Conservation (phyloP, 2,888 invertebrate species). For the Acleris literana region DNA sequence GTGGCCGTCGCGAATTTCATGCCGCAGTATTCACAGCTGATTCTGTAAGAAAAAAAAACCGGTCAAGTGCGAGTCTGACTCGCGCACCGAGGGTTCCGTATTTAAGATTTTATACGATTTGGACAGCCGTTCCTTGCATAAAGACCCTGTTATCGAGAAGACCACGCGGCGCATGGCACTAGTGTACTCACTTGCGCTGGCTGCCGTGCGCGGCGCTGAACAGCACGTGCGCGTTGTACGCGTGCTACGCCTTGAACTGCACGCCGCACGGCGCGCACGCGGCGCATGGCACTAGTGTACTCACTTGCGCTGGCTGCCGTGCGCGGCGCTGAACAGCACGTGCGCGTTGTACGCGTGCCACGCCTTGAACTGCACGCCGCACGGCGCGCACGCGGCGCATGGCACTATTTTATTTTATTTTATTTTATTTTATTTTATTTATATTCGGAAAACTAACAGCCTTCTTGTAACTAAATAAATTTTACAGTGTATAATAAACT, state of each 20-base stretch:
- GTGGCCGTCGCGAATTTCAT: slow-evolving; percentile 35
- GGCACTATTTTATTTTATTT: no score
- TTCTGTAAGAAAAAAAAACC: slow-evolving; percentile 1
- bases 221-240: slow-evolving; percentile 29
- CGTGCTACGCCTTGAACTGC: slow-evolving; percentile 1
- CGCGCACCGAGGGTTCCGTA: no score
- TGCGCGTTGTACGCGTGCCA: slow-evolving; percentile 34
- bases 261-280: background rate
- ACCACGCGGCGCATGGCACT: background rate
- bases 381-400: slow-evolving; percentile 25
- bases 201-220: slow-evolving; percentile 18
- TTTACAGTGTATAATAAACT: no score
- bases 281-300: background rate
- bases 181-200: slow-evolving; percentile 14
- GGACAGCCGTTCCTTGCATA: no score
- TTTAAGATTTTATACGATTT: no score
- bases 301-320: slow-evolving; percentile 12
- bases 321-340: slow-evolving; percentile 23
- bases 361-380: slow-evolving; percentile 32
- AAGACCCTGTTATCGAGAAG: no score
- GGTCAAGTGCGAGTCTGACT: no score
- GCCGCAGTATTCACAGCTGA: slow-evolving; percentile 26
- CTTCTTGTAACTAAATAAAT: no score
- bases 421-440: no score
- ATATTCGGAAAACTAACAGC: no score